These are phyloP conservation scores for Thera obeliscata DNA, from an alignment of 2,888 invertebrate species.

Conservation along the genomic window DNA sequence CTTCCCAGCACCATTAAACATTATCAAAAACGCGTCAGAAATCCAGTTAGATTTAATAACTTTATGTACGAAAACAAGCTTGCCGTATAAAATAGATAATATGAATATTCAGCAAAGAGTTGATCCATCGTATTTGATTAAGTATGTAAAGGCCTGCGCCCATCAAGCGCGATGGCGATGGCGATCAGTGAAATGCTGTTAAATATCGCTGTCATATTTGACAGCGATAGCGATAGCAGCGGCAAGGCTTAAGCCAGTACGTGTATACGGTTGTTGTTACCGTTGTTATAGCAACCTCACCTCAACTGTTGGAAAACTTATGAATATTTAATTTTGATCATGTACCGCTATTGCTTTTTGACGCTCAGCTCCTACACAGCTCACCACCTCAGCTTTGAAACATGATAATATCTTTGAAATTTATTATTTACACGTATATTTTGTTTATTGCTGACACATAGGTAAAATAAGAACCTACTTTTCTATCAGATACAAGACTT, in stretches of 20 bases:
- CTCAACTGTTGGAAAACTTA: slow-evolving; percentile 22
- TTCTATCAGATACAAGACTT: too few species aligned
- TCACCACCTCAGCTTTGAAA: not conserved
- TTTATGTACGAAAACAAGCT: not conserved
- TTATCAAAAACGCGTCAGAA: too few species aligned
- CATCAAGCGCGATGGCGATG: too few species aligned
- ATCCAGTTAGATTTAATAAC: not conserved
- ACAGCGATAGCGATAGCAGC: too few species aligned
- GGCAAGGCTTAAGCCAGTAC: not conserved
- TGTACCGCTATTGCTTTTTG: slow-evolving; percentile 34
- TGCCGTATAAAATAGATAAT: not conserved
- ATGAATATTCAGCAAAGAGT: not conserved
- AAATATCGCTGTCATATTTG: too few species aligned
- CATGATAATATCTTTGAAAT: slow-evolving; percentile 8
- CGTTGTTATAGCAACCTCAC: slow-evolving; percentile 25
- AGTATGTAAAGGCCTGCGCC: not conserved
- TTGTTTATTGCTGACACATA: too few species aligned
- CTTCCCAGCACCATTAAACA: too few species aligned
- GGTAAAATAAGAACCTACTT: too few species aligned
- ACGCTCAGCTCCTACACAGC: not conserved
- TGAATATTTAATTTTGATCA: slow-evolving; percentile 28
- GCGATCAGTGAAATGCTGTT: too few species aligned
- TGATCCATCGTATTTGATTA: not conserved
- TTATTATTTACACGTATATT: not conserved
- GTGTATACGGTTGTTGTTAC: not conserved